These are phyloP conservation scores for Tachyglossus aculeatus DNA, from an alignment of 2,797 vertebrate species.

Conservation along the genomic window DNA sequence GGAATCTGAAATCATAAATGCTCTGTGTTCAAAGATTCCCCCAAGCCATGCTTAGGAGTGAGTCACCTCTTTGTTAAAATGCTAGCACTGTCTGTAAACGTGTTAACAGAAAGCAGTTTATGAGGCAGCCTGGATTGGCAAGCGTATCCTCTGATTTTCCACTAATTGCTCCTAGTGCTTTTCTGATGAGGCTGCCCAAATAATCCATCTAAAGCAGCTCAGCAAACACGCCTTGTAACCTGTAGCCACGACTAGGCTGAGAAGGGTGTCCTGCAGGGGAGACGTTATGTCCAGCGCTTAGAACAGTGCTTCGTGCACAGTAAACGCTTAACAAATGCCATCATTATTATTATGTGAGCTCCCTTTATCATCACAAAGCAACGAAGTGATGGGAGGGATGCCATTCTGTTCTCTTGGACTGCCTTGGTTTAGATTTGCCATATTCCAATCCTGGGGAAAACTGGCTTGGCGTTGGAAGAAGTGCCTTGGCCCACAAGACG, in stretches of 20 bases:
- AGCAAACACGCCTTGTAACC: conserved; percentile 1
- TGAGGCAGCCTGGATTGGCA: conserved; percentile 10
- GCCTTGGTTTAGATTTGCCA: background rate
- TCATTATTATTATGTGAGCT: too few species aligned
- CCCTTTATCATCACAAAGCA: too few species aligned
- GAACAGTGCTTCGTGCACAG: too few species aligned
- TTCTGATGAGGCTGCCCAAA: conserved; percentile 2
- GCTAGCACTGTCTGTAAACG: conserved; percentile 19
- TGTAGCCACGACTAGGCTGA: too few species aligned
- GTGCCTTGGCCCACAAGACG: too few species aligned
- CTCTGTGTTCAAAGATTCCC: conserved; percentile 27
- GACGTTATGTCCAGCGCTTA: background rate
- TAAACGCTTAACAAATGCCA: too few species aligned
- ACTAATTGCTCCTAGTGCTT: conserved; percentile 20
- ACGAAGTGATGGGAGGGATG: too few species aligned
- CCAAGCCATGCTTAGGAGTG: conserved; percentile 22
- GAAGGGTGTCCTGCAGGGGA: background rate
- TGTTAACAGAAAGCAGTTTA: conserved; percentile 35
- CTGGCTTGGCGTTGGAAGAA: too few species aligned
- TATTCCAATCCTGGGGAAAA: background rate
- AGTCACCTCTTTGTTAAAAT: conserved; percentile 52
- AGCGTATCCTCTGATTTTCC: conserved; percentile 17
- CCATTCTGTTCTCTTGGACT: too few species aligned
- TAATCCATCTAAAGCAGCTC: background rate
- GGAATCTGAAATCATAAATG: conserved; percentile 33